Percentiles rank a stretch among this genome's conserved stretches.
Conservation (phyloP, 2,797 vertebrate species). For the Dromococcyx pavoninus region DNA sequence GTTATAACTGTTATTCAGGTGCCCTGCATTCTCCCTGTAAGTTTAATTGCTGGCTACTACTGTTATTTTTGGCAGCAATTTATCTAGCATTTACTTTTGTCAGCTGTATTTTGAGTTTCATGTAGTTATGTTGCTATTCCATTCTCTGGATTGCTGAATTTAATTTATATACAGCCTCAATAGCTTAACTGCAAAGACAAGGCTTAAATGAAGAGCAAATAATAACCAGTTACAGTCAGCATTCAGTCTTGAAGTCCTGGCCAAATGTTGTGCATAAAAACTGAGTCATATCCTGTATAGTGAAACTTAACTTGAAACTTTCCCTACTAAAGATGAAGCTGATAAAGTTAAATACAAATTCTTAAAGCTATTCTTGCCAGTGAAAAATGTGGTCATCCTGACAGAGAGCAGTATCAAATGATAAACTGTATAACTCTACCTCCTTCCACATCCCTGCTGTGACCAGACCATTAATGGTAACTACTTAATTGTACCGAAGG, state of each 20-base stretch:
- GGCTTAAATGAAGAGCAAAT: background rate
- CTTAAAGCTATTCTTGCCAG: background rate
- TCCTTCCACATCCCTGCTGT: background rate
- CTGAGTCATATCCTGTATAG: background rate
- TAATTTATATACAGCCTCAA: background rate
- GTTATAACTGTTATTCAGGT: background rate
- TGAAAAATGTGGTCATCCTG: background rate
- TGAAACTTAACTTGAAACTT: background rate
- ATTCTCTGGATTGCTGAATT: background rate
- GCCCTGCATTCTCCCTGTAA: background rate
- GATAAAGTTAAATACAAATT: background rate
- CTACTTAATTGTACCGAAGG: background rate
- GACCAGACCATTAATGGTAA: background rate
- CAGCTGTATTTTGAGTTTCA: background rate
- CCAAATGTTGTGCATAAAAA: background rate
- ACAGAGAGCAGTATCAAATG: background rate
- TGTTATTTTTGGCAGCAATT: background rate
- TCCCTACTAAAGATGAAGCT: too few relatives aligned
- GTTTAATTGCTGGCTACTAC: background rate
- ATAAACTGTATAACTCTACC: background rate
- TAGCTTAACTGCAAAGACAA: background rate
- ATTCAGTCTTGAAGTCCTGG: background rate
- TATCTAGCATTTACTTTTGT: background rate
- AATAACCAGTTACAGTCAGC: background rate
- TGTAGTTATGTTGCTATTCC: background rate